Evolutionary conservation across 1,140 invertebrate species (phyloP).

Genomic region (Goniozus legneri): DNA sequence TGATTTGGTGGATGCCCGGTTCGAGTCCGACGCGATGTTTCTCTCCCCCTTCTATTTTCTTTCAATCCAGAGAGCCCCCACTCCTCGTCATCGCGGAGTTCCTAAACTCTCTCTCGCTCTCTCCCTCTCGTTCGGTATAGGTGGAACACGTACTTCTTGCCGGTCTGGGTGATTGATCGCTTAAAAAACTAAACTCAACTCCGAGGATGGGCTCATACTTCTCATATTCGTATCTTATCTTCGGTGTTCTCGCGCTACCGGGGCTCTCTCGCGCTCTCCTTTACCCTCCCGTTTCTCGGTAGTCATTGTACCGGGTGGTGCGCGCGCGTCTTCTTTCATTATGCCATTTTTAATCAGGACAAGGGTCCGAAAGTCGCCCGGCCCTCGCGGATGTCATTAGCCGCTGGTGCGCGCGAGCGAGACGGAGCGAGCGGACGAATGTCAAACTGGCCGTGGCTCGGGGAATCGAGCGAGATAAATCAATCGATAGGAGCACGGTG

Average conservation of each 20-base stretch:
- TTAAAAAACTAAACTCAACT: constrained; percentile 36
- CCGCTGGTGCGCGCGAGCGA: constrained; percentile 12
- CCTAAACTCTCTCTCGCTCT: constrained; percentile 2
- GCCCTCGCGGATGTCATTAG: constrained; percentile 31
- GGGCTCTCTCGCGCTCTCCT: not conserved
- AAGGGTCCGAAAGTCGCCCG: constrained; percentile 17
- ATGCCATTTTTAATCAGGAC: constrained; percentile 48
- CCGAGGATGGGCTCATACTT: constrained; percentile 9
- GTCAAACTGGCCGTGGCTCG: not conserved
- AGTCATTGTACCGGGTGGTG: constrained; percentile 26
- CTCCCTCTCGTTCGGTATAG: constrained; percentile 20
- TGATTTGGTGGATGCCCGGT: constrained; percentile 20
- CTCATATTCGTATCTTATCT: not conserved
- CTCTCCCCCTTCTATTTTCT: not conserved
- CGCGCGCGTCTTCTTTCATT: constrained; percentile 39
- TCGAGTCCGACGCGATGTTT: not conserved
- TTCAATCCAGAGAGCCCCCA: constrained; percentile 2
- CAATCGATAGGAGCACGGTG: constrained; percentile 42
- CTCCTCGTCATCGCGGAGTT: too few species aligned
- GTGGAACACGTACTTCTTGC: constrained; percentile 38
- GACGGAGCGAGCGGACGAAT: not conserved
- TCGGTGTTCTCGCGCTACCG: not conserved
- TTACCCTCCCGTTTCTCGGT: constrained; percentile 23
- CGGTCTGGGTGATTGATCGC: constrained; percentile 43
- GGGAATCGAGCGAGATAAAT: constrained; percentile 41